A percentile compares a stretch with the other conserved stretches of the same genome.
These are phyloP conservation scores for Poecilia wingei DNA, from an alignment of 2,797 vertebrate species.

Conservation along the genomic window DNA sequence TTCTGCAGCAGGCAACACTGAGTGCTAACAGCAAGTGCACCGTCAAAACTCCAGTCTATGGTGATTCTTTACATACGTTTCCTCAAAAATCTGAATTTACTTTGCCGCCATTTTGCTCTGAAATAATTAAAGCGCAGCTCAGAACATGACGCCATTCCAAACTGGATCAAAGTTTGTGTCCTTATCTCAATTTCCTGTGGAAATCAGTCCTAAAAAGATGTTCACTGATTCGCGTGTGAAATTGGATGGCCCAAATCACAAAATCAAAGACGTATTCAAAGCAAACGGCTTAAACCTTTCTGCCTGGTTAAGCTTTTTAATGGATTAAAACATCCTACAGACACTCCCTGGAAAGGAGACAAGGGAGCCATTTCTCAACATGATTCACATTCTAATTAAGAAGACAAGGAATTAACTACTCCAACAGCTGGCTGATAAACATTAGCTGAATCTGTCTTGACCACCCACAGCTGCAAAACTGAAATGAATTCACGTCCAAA, in stretches of 20 bases:
- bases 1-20: not conserved
- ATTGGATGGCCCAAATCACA: not conserved
- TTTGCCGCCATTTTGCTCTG: not conserved
- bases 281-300: not conserved
- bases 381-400: conserved; percentile 16
- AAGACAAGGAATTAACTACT: conserved; percentile 18
- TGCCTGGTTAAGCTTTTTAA: conserved; percentile 4
- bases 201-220: not conserved
- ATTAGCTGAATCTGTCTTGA: conserved; percentile 20
- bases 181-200: not conserved
- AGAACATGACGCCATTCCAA: not conserved
- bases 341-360: conserved; percentile 13
- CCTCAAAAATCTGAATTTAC: not conserved
- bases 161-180: conserved; percentile 1
- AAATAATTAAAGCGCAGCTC: not conserved
- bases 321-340: conserved; percentile 4
- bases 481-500: not conserved
- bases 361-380: conserved; percentile 1
- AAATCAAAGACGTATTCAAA: conserved; percentile 7
- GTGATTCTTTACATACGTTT: not conserved
- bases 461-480: conserved; percentile 23
- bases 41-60: not conserved
- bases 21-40: not conserved
- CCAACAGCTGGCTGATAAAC: conserved; percentile 33
- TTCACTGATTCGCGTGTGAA: not conserved